A percentile compares a stretch with the other conserved stretches of the same genome.
Evolutionary conservation across 1,140 invertebrate species (phyloP).

Genomic region (Globodera ellingtonae): DNA sequence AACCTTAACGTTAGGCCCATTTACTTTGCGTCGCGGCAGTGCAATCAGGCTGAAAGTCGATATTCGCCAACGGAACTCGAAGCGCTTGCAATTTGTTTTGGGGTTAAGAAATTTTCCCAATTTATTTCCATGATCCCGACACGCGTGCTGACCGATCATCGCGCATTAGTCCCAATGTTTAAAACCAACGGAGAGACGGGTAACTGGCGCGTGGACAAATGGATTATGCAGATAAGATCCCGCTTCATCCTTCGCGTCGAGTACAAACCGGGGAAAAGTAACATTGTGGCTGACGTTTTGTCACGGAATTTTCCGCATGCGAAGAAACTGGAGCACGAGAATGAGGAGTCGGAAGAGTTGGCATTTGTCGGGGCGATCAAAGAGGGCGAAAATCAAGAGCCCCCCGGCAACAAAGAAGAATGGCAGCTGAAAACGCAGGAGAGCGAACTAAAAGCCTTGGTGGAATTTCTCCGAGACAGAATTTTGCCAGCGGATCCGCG

Average conservation of each 20-base stretch:
- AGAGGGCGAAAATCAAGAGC: background rate
- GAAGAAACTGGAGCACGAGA: background rate
- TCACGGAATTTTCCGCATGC: background rate
- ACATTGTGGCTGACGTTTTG: conserved; percentile 11
- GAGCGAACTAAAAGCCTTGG: background rate
- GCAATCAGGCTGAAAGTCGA: conserved; percentile 7
- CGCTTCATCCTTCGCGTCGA: background rate
- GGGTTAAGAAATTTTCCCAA: conserved; percentile 15
- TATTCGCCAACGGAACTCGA: conserved; percentile 17
- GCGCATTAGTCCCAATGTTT: conserved; percentile 16
- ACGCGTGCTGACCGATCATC: conserved; percentile 17
- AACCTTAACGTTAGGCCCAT: background rate
- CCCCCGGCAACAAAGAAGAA: background rate
- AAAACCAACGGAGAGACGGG: conserved; percentile 16
- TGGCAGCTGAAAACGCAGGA: background rate
- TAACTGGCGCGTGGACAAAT: conserved; percentile 15
- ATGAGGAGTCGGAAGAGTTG: background rate
- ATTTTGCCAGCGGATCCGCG: background rate
- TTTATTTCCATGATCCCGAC: conserved; percentile 1
- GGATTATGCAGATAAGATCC: conserved; percentile 6
- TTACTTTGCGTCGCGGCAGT: conserved; percentile 23
- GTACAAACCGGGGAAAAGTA: conserved; percentile 16
- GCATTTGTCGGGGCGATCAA: background rate
- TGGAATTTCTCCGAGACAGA: background rate
- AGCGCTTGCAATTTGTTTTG: conserved; percentile 14